Evolutionary conservation across 1,140 invertebrate species (phyloP).

Genomic region (Atta texana): DNA sequence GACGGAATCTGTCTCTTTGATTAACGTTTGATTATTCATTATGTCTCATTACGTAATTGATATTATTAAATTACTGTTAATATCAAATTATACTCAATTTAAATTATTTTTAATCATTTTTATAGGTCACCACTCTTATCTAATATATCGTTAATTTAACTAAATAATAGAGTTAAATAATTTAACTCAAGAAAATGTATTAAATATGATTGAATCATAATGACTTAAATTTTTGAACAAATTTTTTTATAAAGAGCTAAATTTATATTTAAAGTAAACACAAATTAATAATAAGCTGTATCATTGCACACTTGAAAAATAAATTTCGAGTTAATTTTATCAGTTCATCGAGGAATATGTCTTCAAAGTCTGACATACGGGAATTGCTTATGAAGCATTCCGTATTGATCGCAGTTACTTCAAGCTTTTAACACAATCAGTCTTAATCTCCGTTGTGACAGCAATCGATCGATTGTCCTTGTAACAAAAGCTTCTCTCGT

Average conservation of each 20-base stretch:
- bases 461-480: constrained; percentile 69
- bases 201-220: too few species aligned
- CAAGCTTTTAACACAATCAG: constrained; percentile 47
- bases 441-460: constrained; percentile 39
- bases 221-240: too few species aligned
- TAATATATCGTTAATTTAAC: too few species aligned
- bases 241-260: not conserved
- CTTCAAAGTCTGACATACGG: not conserved
- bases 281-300: not conserved
- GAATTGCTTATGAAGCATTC: constrained; percentile 37
- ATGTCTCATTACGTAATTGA: not conserved
- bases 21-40: constrained; percentile 9
- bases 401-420: constrained; percentile 25
- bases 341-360: not conserved
- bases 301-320: not conserved
- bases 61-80: too few species aligned
- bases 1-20: not conserved
- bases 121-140: too few species aligned
- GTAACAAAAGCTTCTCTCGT: constrained; percentile 35
- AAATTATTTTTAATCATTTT: too few species aligned
- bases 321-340: not conserved
- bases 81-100: too few species aligned
- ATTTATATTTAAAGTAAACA: not conserved
- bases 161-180: too few species aligned
- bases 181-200: too few species aligned